phyloP scores from a whole-genome alignment of 92 coral and sea anemone species.

The Pocillopora grandis region DNA sequence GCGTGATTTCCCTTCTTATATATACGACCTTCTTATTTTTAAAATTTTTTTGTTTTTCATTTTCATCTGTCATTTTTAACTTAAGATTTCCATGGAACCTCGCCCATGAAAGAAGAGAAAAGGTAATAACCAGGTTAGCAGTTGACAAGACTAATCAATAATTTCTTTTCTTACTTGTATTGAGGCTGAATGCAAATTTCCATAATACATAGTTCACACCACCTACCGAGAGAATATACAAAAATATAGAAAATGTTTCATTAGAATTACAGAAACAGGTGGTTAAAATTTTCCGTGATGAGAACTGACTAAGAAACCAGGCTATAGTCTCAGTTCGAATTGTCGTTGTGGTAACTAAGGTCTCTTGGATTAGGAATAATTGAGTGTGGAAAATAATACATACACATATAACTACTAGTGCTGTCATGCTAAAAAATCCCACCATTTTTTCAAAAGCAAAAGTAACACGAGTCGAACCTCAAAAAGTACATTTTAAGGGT shows the following conservation, averaged over 20 bases:
- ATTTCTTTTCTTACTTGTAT: slow-evolving; percentile 16
- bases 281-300: not conserved
- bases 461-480: no score
- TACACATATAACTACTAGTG: not conserved
- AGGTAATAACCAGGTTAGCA: not conserved
- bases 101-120: not conserved
- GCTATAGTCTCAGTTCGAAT: no score
- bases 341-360: no score
- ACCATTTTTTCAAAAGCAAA: no score
- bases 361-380: no score
- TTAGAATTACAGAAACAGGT: not conserved
- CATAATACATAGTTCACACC: not conserved
- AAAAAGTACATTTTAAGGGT: no score
- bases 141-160: not conserved
- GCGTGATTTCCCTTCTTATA: no score
- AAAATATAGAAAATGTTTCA: no score
- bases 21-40: no score
- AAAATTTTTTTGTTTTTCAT: no score
- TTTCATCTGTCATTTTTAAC: no score
- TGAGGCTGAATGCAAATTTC: slow-evolving; percentile 15
- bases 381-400: not conserved
- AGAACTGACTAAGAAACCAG: not conserved
- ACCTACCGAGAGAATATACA: not conserved
- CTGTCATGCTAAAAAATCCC: no score
- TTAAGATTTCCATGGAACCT: not conserved